Base-by-base conservation (phyloP, 30 jellyfish, hydroid and myxozoan species). In the Chironex yamaguchii region DNA sequence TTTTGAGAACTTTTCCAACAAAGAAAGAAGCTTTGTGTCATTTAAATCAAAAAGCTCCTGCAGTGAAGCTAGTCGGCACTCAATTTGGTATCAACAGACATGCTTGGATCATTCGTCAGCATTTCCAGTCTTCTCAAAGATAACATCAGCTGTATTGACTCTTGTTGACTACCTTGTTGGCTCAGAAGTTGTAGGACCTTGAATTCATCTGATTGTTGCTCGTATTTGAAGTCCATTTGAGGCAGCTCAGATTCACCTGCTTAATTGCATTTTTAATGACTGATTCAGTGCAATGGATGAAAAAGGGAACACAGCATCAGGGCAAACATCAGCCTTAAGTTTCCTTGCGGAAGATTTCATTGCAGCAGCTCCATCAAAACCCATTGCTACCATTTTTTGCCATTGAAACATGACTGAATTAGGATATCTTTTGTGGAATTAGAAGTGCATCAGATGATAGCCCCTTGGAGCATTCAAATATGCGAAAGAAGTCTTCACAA, bases 371-470 rank as follows among this genome's bases (percentile, higher is more conserved):
- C 93, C 93, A 84, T 68, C 92, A 52, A 82, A 82, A 3, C 65
- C 77, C 88, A 82, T 82, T 42, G 76, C 88, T 14, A 42, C 87
- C 81, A 68, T 69, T 58, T 84, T n/a, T 27, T 52, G 63, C 81
- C 67, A 71, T 52, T 82, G 81, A 84, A 36, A 29, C 73, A 4
- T 6, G 71, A 27, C 80, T 88, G 29, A 65, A 69, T n/a, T 3
- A 51, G 81, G 65, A 84, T 70, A 58, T 69, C 93, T 20, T 69
- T 69, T 22, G 67, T 31, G 81, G 70, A 84, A 11, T 28, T 2
- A 68, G 76, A 14, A 70, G 93, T 30, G 93, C 87, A 64, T 84
- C 89, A 50, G 93, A 70, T 48, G 88, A 64, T 33, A 83, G 77
- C 30, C 89, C 93, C 53, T 83, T 35, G 31, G 76, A 30, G 67